Base-by-base conservation (phyloP, 1,140 invertebrate genomes). In the Hylyphantes graminicola region DNA sequence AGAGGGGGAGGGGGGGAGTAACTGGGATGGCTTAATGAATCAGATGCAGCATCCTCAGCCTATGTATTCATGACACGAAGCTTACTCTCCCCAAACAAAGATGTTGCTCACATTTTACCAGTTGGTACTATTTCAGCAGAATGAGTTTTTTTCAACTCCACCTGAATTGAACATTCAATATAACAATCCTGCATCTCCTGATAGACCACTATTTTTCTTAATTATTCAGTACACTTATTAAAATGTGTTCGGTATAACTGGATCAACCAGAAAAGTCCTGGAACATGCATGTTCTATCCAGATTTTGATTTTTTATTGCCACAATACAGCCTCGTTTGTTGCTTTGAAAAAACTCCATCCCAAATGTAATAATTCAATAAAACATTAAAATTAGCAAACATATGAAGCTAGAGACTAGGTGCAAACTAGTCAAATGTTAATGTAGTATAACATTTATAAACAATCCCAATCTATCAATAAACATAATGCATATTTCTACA, bases 281-380 rank as follows among this genome's bases (percentile, higher is more conserved):
- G 55, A 9, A 59, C 9, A 59, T 67, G 64, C 19, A 67, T 67
- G 64, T 67, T 11, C 19, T 67, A 67, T 21, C 64, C 64, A n/a
- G 17, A 67, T 67, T 67, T 67, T 67, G 17, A 67, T n/a, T 10
- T 12, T 67, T 11, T 13, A 12, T 67, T 19, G 10, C 13, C 13
- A n/a, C 10, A 67, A 67, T 10, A 67, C 64, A 12, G 64, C 21
- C 21, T 67, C 64, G 9, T 67, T 67, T 67, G 9, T 9, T 9
- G 13, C 21, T 12, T 67, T 67, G 64, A 67, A 67, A n/a, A 17
- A 67, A 17, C 64, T 67, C 17, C 21, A 67, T n/a, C n/a, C n/a
- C 35, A 35, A 35, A 35, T 35, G 35, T 35, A 35, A 35, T 2
- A 1, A 35, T 35, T 35, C 5, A 35, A 35, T 5, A 5, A 35